Base-by-base conservation (phyloP, 2,113 vertebrate species). In the Clinocottus analis region DNA sequence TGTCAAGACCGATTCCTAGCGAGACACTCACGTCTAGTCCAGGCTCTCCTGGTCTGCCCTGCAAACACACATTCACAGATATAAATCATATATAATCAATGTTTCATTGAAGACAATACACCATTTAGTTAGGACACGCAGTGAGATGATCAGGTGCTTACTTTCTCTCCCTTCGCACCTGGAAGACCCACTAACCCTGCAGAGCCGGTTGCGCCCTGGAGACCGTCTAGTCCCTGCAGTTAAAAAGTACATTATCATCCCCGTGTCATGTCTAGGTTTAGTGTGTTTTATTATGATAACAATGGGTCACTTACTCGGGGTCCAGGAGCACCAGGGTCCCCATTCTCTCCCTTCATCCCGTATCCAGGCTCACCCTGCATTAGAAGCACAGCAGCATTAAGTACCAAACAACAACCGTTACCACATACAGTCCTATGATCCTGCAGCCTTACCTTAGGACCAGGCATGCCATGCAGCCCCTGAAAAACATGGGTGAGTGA, bases 141-240 rank as follows among this genome's bases (percentile, higher is more conserved):
- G 51, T 6, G 2, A 39, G 12, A 21, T 72, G 49, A 68, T 65
- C 0, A 2, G 11, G 7, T 37, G 43, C 83, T 87, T 94, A 99
- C 98, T 94, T 97, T 99, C 60, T 99, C 98, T 90, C 98, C 98
- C 91, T 99, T 99, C 64, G 96, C 95, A 61, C 98, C 98, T 11
- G 98, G 97, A 59, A 99, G 94, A 25, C 98, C 98, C 29, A 97
- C 96, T 71, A 98, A 95, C 64, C 98, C 98, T 7, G 89, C 76
- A 68, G 93, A 62, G 5, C 95, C 95, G 35, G 91, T 41, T 35
- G 77, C 56, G 35, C 95, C 95, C 29, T 87, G 91, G n/a, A 43
- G 75, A 31, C 95, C 95, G 1, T 90, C 85, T 16, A 74, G 43
- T 59, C 90, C 92, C 91, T 92, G 79, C 39, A 85, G 41, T 14